Conservation (phyloP, 2,888 invertebrate genomes). For the Harpagoxenus sublaevis region DNA sequence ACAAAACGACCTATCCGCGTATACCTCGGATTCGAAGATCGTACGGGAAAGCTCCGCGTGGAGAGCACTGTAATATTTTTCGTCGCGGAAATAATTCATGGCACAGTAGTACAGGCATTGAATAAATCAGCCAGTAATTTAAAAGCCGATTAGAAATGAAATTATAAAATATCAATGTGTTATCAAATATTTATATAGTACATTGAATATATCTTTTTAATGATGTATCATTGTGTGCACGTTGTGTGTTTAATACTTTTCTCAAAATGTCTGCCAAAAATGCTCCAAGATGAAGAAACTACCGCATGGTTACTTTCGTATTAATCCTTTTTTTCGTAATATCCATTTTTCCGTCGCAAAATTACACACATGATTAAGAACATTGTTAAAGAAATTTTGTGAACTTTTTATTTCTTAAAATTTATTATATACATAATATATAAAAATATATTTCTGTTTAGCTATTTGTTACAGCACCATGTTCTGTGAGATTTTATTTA, state of each 20-base stretch:
- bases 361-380: neutral
- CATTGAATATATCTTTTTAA: neutral
- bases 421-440: neutral
- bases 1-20: neutral
- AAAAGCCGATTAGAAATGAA: neutral
- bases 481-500: neutral
- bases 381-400: neutral
- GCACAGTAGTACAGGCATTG: neutral
- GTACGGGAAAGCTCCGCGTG: neutral
- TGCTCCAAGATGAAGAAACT: neutral
- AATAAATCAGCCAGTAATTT: conserved; percentile 4
- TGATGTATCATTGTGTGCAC: too few species aligned
- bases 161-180: neutral
- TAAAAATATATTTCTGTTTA: neutral
- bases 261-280: neutral
- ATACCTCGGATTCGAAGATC: neutral
- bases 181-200: neutral
- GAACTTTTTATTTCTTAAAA: conserved; percentile 3
- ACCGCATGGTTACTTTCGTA: neutral
- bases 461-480: neutral
- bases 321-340: neutral
- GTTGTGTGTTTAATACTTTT: neutral
- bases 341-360: neutral
- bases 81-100: neutral
- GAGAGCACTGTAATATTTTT: neutral